phyloP scores from a whole-genome alignment of 2,888 invertebrate species.

The Leucoptera coffeella region DNA sequence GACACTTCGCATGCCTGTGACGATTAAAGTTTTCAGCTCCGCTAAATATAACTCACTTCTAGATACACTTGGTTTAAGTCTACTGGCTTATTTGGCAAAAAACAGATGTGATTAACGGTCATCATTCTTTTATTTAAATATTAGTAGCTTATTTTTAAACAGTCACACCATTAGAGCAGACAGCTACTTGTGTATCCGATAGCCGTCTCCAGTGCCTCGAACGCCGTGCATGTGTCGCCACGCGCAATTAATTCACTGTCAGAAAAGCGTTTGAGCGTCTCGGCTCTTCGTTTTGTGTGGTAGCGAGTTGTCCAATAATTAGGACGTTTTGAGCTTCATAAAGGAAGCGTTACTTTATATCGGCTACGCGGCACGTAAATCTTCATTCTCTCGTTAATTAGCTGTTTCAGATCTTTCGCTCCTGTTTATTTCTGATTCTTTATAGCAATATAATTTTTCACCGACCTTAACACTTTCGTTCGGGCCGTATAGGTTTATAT shows the following conservation, averaged over 20 bases:
- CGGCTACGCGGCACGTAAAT: constrained; percentile 50
- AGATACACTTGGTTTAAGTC: too few relatives aligned
- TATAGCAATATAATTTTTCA: too few relatives aligned
- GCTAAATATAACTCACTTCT: constrained; percentile 44
- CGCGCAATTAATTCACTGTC: constrained; percentile 52
- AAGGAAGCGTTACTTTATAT: constrained; percentile 51
- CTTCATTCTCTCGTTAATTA: constrained; percentile 46
- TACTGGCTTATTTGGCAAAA: too few relatives aligned
- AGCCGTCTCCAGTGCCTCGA: too few relatives aligned
- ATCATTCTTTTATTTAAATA: too few relatives aligned
- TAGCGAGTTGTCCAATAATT: constrained; percentile 45
- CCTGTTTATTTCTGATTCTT: constrained; percentile 2
- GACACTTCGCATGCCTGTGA: constrained; percentile 29
- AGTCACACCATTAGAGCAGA: too few relatives aligned
- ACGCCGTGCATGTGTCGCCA: constrained; percentile 36
- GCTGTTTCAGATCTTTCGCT: constrained; percentile 18
- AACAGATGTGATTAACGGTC: too few relatives aligned
- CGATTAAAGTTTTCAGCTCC: constrained; percentile 47
- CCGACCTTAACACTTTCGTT: too few relatives aligned
- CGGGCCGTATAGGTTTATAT: not conserved
- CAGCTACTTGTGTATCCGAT: too few relatives aligned
- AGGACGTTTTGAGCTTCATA: constrained; percentile 53
- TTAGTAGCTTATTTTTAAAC: too few relatives aligned
- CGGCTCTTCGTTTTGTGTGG: constrained; percentile 39
- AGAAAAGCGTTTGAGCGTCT: constrained; percentile 51